phyloP scores from a whole-genome alignment of 2,888 invertebrate genomes.

The Dermolepida albohirtum region DNA sequence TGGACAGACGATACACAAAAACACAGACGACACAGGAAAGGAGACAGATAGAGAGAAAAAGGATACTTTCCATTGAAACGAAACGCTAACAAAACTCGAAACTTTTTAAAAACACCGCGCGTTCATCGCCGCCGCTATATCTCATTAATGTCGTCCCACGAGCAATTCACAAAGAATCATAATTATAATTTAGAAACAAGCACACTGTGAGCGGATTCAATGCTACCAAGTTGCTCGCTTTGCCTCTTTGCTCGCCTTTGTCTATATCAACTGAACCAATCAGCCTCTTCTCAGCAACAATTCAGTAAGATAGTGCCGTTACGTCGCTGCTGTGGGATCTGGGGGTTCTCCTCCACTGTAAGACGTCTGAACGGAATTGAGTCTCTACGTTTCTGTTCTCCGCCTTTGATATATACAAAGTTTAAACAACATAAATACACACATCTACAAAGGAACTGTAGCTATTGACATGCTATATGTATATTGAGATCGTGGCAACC shows the following conservation, averaged over 20 bases:
- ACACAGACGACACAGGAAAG: slow-evolving; percentile 41
- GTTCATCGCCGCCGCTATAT: slow-evolving; percentile 41
- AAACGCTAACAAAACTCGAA: slow-evolving; percentile 40
- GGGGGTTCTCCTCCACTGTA: slow-evolving; percentile 45
- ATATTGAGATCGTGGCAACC: slow-evolving; percentile 46
- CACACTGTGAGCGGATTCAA: slow-evolving; percentile 44
- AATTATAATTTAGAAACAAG: slow-evolving; percentile 53
- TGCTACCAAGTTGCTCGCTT: slow-evolving; percentile 52
- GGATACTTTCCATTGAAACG: slow-evolving; percentile 28
- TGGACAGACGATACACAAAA: slow-evolving; percentile 17
- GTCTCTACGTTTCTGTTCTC: slow-evolving; percentile 44
- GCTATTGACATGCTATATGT: slow-evolving; percentile 49
- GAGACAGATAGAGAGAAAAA: slow-evolving; percentile 7
- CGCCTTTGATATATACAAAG: slow-evolving; percentile 53
- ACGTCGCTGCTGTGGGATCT: slow-evolving; percentile 34
- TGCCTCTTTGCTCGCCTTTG: slow-evolving; percentile 56
- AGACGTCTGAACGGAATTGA: slow-evolving; percentile 57
- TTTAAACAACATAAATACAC: slow-evolving; percentile 58
- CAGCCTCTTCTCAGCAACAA: slow-evolving; percentile 55
- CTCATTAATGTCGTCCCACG: slow-evolving; percentile 53
- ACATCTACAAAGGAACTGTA: slow-evolving; percentile 55
- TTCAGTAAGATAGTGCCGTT: slow-evolving; percentile 53
- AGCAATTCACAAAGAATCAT: slow-evolving; percentile 54
- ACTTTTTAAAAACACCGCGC: slow-evolving; percentile 39
- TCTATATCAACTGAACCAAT: slow-evolving; percentile 58